A percentile compares a stretch with the other conserved stretches of the same genome.
Conservation (phyloP, 2,113 vertebrate genomes). For the Hippocampus guttulatus region DNA sequence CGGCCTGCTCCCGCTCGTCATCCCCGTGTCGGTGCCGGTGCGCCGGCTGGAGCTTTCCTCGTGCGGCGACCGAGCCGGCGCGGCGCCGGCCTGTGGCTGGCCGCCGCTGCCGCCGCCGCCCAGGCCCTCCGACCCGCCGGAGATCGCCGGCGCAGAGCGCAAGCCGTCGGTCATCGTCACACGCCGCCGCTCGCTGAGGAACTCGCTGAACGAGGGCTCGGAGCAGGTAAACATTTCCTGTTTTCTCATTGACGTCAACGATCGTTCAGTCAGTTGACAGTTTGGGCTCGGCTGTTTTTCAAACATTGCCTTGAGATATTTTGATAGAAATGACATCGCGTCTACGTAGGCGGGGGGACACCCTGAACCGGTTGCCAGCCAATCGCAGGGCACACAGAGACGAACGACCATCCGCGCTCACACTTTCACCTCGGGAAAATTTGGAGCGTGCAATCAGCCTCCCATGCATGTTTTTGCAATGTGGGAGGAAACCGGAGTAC, state of each 20-base stretch:
- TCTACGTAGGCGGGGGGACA: too few relatives aligned
- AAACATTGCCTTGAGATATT: too few relatives aligned
- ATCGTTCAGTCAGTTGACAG: neutral
- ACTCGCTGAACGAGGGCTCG: conserved; percentile 74
- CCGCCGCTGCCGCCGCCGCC: conserved; percentile 45
- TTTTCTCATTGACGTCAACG: too few relatives aligned
- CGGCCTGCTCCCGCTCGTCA: conserved; percentile 85
- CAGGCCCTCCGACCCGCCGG: conserved; percentile 57
- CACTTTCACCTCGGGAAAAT: too few relatives aligned
- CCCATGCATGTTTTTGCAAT: too few relatives aligned
- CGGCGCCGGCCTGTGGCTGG: conserved; percentile 66
- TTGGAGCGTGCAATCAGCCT: too few relatives aligned
- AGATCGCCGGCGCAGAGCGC: conserved; percentile 72
- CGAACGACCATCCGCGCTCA: too few relatives aligned
- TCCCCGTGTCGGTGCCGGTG: conserved; percentile 96
- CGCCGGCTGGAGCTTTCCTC: conserved; percentile 70
- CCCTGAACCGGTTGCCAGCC: too few relatives aligned
- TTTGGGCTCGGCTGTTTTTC: neutral
- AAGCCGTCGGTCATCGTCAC: conserved; percentile 92
- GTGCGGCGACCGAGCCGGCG: conserved; percentile 68
- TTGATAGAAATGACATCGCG: too few relatives aligned
- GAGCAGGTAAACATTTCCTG: conserved; percentile 72
- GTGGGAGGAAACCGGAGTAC: too few relatives aligned
- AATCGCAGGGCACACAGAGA: too few relatives aligned
- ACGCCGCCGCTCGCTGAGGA: conserved; percentile 84